phyloP scores from a whole-genome alignment of 2,888 invertebrate genomes.

The Spisula solida region DNA sequence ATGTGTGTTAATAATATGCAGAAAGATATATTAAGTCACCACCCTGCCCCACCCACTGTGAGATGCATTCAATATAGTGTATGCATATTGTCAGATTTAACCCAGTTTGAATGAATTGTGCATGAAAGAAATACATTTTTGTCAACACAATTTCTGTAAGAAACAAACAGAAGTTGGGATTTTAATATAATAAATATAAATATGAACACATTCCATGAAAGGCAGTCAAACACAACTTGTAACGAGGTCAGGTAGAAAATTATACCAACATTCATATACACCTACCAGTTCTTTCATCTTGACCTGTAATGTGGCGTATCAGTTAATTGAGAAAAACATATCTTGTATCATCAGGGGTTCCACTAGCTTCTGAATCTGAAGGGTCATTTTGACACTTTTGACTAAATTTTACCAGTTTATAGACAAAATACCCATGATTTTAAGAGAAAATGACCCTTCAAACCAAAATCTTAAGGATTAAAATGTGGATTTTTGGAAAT shows the following conservation, averaged over 20 bases:
- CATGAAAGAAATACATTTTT: background rate
- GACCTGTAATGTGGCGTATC: slow-evolving; percentile 22
- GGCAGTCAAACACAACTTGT: slow-evolving; percentile 1
- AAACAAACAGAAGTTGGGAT: background rate
- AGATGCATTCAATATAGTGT: no score
- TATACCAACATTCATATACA: background rate
- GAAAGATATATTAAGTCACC: no score
- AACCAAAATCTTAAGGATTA: no score
- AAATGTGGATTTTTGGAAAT: no score
- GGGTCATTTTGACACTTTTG: no score
- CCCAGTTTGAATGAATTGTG: background rate
- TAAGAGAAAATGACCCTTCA: no score
- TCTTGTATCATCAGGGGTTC: no score
- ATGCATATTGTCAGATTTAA: background rate
- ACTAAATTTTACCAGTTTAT: no score
- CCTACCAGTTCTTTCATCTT: background rate
- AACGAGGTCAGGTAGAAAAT: background rate
- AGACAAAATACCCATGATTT: no score
- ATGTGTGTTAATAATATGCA: no score
- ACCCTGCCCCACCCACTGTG: no score
- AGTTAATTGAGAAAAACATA: background rate
- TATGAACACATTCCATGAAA: slow-evolving; percentile 18
- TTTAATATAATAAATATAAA: background rate
- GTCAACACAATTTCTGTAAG: background rate
- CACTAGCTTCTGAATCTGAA: no score